Base-by-base conservation (phyloP, 2,113 vertebrate species). In the Petroica traversi region DNA sequence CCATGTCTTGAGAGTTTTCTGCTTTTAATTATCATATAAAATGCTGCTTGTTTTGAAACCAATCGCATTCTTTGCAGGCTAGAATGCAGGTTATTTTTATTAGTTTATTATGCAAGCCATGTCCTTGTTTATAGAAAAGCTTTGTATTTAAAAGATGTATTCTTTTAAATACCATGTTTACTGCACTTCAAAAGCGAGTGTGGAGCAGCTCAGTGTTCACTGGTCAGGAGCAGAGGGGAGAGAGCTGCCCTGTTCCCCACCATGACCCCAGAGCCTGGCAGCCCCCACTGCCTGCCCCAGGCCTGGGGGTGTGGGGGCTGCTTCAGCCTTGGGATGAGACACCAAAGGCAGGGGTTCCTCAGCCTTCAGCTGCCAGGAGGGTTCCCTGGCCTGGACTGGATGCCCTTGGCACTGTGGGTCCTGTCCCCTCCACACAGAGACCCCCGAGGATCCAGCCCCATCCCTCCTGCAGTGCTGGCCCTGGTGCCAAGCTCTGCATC, bases 71-170 rank as follows among this genome's bases (percentile, higher is more conserved):
- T 95, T 95, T 97, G 94, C 94, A 95, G 95, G 92, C 95, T 95
- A 95, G 90, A 94, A 93, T 88, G 93, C 97, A 97, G 97, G 96
- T 97, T 96, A 96, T 97, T 97, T 97, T 96, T 97, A 93, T 96
- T 94, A 95, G 96, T 92, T 97, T 95, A 96, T 96, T 96, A 94
- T 97, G 96, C 96, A 96, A 96, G 91, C 92, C 85, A 31, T 34
- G 68, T 85, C 93, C 94, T 95, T 96, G 96, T 97, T 97, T 97
- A 96, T 94, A 94, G 93, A 88, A 93, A 74, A 93, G 54, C 67
- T 62, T 55, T 55, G 82, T 93, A 89, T 91, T 96, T 79, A n/a
- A 91, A 75, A 94, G 88, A 88, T 49, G 34, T 89, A 68, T 89
- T 81, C 82, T 89, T 93, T 94, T 89, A 93, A 96, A 92, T 82